A percentile compares a stretch with the other conserved stretches of the same genome.
Conservation (phyloP, 2,113 vertebrate genomes). For the Furnarius figulus region DNA sequence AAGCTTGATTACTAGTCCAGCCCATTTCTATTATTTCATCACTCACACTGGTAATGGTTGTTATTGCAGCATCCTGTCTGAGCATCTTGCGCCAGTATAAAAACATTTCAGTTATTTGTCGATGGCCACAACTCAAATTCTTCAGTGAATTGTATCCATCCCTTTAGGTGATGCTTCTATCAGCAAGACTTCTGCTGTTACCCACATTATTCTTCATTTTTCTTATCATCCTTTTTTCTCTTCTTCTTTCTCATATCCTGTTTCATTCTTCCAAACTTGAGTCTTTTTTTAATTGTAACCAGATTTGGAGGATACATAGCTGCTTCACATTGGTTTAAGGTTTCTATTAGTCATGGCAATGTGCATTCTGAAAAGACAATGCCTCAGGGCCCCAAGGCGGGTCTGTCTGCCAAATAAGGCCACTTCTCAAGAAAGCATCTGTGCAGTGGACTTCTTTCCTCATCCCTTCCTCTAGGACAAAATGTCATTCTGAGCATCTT, state of each 20-base stretch:
- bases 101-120: not conserved
- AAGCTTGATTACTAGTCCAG: not conserved
- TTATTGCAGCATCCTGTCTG: not conserved
- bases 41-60: not conserved
- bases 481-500: not conserved
- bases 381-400: accelerated
- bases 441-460: not conserved
- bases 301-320: not conserved
- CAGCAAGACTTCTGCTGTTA: not conserved
- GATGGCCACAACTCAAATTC: not conserved
- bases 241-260: not conserved
- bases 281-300: not conserved
- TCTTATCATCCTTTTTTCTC: not conserved
- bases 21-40: not conserved
- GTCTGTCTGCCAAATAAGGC: accelerated
- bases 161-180: not conserved
- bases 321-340: not conserved
- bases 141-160: not conserved
- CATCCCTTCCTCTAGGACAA: not conserved
- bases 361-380: not conserved
- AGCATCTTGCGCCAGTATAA: not conserved
- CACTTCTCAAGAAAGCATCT: not conserved
- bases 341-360: not conserved
- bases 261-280: not conserved
- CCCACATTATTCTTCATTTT: not conserved